Percentiles rank a stretch among this genome's conserved stretches.
These are phyloP conservation scores for Artibeus jamaicensis DNA, from an alignment of 2,797 vertebrate species.

Conservation along the genomic window DNA sequence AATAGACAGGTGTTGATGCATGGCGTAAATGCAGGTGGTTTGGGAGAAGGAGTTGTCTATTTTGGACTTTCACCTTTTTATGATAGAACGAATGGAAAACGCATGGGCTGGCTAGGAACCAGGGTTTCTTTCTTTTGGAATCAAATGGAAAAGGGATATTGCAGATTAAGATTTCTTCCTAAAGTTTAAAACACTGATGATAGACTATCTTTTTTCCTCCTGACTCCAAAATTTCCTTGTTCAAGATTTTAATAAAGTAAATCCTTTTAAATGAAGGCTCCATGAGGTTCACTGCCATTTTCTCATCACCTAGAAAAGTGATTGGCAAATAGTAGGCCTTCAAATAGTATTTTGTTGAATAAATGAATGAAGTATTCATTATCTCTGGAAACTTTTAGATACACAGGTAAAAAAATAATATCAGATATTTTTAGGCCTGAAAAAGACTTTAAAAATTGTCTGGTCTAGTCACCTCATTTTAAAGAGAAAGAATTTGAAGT, in stretches of 20 bases:
- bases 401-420: background rate
- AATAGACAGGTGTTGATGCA: background rate
- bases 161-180: background rate
- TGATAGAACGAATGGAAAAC: background rate
- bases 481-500: background rate
- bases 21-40: background rate
- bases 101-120: background rate
- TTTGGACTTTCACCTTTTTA: background rate
- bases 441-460: background rate
- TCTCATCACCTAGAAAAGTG: background rate
- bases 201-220: background rate
- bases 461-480: background rate
- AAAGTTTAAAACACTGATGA: background rate
- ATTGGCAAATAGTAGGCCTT: background rate
- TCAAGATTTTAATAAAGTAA: background rate
- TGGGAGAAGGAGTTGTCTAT: background rate
- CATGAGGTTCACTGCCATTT: background rate
- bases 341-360: background rate
- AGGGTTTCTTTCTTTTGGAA: background rate
- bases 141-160: background rate
- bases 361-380: background rate
- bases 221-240: background rate
- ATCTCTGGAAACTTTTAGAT: slow-evolving; percentile 18
- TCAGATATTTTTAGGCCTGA: background rate
- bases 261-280: background rate